A percentile compares a stretch with the other conserved stretches of the same genome.
Conservation (phyloP, 2,888 invertebrate species). For the Bugulina stolonifera region DNA sequence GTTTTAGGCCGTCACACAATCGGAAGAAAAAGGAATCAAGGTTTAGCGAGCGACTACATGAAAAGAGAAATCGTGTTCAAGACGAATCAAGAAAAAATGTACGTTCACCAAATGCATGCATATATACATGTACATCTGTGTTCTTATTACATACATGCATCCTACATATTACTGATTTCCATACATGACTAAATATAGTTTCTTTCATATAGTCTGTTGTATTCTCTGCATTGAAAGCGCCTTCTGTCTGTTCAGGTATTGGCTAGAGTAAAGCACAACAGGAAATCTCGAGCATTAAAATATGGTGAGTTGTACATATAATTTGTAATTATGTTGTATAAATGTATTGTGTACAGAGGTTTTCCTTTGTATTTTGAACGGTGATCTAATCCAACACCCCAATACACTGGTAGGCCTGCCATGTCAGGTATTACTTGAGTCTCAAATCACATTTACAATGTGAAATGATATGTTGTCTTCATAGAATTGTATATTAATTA, state of each 20-base stretch:
- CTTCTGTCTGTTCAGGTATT: background rate
- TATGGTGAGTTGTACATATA: background rate
- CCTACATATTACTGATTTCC: background rate
- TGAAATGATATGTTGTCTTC: no score
- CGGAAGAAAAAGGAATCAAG: background rate
- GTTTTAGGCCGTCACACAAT: background rate
- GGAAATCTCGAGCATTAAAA: conserved; percentile 8
- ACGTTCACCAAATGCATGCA: no score
- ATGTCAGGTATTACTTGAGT: no score
- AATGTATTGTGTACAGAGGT: background rate
- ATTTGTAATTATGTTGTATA: background rate
- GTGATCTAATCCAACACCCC: no score
- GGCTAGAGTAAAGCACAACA: conserved; percentile 5
- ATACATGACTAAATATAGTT: background rate
- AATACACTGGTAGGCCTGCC: no score
- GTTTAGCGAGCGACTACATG: background rate
- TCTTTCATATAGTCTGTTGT: background rate
- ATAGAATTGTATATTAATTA: no score
- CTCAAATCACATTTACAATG: no score
- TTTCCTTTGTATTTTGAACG: no score
- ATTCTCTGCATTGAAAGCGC: background rate
- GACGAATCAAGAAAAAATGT: conserved; percentile 20
- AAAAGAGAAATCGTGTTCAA: background rate
- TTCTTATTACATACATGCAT: no score
- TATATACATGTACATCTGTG: no score